phyloP scores from a whole-genome alignment of 1,140 invertebrate genomes.

The Pollicipes pollicipes region DNA sequence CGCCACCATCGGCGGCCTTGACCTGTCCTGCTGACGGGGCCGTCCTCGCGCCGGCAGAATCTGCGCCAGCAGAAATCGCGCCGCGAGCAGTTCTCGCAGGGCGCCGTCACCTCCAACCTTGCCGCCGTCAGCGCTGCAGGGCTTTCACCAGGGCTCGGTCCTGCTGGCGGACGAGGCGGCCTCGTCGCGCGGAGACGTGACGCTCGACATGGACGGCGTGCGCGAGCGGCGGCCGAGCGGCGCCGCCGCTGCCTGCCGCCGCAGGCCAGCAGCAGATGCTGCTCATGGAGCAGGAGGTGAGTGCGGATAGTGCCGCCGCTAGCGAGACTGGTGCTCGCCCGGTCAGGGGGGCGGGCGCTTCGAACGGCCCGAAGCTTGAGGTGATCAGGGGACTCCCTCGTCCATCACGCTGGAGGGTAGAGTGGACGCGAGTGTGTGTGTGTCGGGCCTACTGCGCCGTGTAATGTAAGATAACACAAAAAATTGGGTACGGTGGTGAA shows the following conservation, averaged over 20 bases:
- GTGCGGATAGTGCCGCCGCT: too few relatives aligned
- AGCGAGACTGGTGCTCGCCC: too few relatives aligned
- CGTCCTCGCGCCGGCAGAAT: constrained; percentile 44
- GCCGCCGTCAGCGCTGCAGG: constrained; percentile 45
- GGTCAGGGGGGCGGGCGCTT: too few relatives aligned
- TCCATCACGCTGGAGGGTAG: too few relatives aligned
- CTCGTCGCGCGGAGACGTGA: constrained; percentile 19
- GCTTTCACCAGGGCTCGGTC: constrained; percentile 40
- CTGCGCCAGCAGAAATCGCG: constrained; percentile 85
- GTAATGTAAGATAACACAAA: too few relatives aligned
- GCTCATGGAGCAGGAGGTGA: constrained; percentile 41
- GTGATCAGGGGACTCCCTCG: too few relatives aligned
- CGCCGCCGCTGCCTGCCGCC: constrained; percentile 7
- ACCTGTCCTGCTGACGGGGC: too few relatives aligned
- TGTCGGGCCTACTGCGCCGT: too few relatives aligned
- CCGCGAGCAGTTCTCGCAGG: constrained; percentile 83
- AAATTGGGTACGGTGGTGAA: too few relatives aligned
- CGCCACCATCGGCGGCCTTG: too few relatives aligned
- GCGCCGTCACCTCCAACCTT: constrained; percentile 41
- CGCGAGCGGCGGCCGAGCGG: constrained; percentile 13
- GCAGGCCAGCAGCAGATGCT: constrained; percentile 37
- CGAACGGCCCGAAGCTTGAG: too few relatives aligned
- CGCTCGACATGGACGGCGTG: constrained; percentile 25
- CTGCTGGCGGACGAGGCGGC: constrained; percentile 31
- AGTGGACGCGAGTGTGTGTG: too few relatives aligned